Evolutionary conservation across 2,888 invertebrate species (phyloP), one percentile per base, ranked within the genome.

Genomic region (Idaea straminata): DNA sequence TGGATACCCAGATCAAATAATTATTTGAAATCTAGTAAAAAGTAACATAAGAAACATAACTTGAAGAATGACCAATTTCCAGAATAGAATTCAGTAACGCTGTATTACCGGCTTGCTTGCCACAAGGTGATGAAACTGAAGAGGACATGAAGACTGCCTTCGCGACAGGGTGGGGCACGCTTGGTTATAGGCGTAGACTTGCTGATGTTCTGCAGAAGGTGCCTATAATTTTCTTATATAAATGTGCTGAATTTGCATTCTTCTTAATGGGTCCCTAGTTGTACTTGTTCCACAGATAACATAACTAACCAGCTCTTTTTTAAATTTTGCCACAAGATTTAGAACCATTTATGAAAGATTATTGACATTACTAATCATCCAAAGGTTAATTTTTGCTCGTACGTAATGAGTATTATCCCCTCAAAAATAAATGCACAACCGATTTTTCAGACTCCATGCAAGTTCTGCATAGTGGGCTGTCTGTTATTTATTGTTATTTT

Each of bases 51-150:
- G 25, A 25, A 25, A 25, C 25, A 25, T 25, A 25, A 25, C n/a
- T n/a, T 25, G 25, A 25, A 1, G 25, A 2, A 25, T 3, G 25
- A 36, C 10, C 10, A 36, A 36, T 3, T 63, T 67, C 3, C 64
- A 74, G 73, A 4, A 65, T 74, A 57, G 3, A 61, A 1, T 34
- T 74, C 25, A 16, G 60, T 15, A 64, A 70, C 47, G 68, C 62
- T 35, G 66, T 59, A 0, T 66, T 71, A 0, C 74, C 74, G 15
- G 74, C 73, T 4, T 74, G 74, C 16, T 57, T 74, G n/a, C 5
- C 57, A 4, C 5, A 6, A 5, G 15, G 6, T 15, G 13, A 15
- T 5, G 57, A 57, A 5, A 13, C 6, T 15, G n/a, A 15, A 15
- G n/a, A 13, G 15, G 15, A 15, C 57, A 15, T 13, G 15, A 57